phyloP scores from a whole-genome alignment of 1,140 invertebrate species.

The Dendroctonus ponderosae region DNA sequence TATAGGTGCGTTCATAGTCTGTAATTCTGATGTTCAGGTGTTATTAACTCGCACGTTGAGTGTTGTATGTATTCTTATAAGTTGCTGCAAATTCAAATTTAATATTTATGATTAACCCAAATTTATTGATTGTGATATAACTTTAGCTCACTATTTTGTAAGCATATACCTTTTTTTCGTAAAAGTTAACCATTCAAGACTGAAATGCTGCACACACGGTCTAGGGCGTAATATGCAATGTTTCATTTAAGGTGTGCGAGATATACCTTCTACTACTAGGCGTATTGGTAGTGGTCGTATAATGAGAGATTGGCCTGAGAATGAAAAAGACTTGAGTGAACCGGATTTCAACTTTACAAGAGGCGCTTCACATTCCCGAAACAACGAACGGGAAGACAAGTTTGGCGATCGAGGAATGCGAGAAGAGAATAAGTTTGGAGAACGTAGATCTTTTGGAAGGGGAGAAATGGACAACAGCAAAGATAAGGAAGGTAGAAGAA shows the following conservation, averaged over 20 bases:
- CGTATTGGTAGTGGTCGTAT: constrained; percentile 79
- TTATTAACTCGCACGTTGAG: too few relatives aligned
- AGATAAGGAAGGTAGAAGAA: constrained; percentile 50
- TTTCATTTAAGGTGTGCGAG: constrained; percentile 24
- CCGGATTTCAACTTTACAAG: constrained; percentile 30
- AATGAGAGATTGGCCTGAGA: constrained; percentile 63
- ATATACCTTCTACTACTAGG: constrained; percentile 51
- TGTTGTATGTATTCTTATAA: too few relatives aligned
- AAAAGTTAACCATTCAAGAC: too few relatives aligned
- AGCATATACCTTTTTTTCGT: too few relatives aligned
- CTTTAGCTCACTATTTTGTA: too few relatives aligned
- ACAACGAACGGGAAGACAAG: constrained; percentile 41
- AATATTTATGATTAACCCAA: too few relatives aligned
- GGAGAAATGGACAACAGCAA: constrained; percentile 49
- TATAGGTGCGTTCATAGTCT: constrained; percentile 29
- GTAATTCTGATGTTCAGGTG: too few relatives aligned
- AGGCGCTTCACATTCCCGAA: constrained; percentile 19
- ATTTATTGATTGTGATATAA: too few relatives aligned
- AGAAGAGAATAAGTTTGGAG: constrained; percentile 39
- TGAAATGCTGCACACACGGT: too few relatives aligned
- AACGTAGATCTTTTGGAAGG: constrained; percentile 53
- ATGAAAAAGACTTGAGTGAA: constrained; percentile 52
- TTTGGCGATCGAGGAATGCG: constrained; percentile 29
- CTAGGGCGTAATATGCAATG: too few relatives aligned
- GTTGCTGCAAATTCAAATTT: too few relatives aligned